Base-by-base conservation (phyloP, 2,797 vertebrate genomes). In the Peromyscus nudipes region DNA sequence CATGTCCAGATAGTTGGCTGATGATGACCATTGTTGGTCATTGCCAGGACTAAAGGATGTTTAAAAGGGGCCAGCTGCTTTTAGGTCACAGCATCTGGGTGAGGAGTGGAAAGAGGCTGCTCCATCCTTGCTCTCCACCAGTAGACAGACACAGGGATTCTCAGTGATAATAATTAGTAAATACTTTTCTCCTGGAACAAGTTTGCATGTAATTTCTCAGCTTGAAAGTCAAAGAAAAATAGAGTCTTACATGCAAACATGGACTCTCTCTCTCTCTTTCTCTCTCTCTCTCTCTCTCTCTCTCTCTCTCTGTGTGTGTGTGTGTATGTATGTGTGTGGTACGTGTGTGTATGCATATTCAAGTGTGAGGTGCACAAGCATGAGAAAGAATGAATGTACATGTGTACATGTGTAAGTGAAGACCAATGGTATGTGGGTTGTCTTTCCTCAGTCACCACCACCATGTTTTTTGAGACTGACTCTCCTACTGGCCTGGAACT, bases 151-250 rank as follows among this genome's bases (percentile, higher is more conserved):
- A 29, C 34, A 31, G 52, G 25, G 19, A 65, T 57, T 73, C 94
- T 97, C 52, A 7, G 8, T 77, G 57, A 25, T 49, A 77, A 79
- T 17, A 11, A 23, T 34, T 65, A 2, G 49, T 89, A 27, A 75
- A 6, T 52, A 67, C 76, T 93, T 91, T 86, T 94, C 82, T 93
- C 55, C 62, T 46, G 73, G 62, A 84, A 37, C 12, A 65, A 55
- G 77, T 92, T 83, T 69, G 82, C 23, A 4, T 55, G 65, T 49
- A 91, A 43, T 40, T 67, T 91, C 57, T 76, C 94, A 89, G 40
- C 16, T 76, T 88, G 57, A 87, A 89, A 57, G 65, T 82, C 80
- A 83, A 81, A 91, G 65, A 25, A 65, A 88, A 92, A 81, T n/a
- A 79, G 76, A 97, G 69, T 83, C 81, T 89, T 81, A 83, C 8